These are phyloP conservation scores for Vireo altiloquus DNA, from an alignment of 2,113 vertebrate species.

Conservation along the genomic window DNA sequence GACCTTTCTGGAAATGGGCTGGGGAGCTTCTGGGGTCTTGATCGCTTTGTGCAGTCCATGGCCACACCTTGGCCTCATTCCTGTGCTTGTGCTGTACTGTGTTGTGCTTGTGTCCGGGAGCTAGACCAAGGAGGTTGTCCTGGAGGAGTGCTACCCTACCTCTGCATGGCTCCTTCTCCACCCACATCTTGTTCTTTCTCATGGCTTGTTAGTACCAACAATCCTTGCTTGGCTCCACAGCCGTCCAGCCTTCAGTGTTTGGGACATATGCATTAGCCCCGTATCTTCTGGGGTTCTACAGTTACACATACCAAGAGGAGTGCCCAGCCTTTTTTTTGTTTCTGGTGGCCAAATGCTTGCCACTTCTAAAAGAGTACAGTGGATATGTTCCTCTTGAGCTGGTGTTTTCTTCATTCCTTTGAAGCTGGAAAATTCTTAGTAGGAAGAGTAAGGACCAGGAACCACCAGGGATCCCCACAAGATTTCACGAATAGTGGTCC, in stretches of 20 bases:
- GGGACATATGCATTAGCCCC: background rate
- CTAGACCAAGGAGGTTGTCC: background rate
- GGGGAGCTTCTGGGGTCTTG: background rate
- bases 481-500: background rate
- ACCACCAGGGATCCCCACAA: background rate
- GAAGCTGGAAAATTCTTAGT: background rate
- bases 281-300: background rate
- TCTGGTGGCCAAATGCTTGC: background rate
- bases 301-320: background rate
- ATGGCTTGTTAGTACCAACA: background rate
- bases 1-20: background rate
- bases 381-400: background rate
- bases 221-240: background rate
- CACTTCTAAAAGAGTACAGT: background rate
- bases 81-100: fast-evolving
- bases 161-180: background rate
- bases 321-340: background rate
- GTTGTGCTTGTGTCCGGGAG: background rate
- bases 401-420: background rate
- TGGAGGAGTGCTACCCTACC: background rate
- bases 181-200: background rate
- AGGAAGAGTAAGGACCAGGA: background rate
- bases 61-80: background rate
- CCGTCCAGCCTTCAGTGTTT: background rate
- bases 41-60: background rate